phyloP scores from a whole-genome alignment of 2,797 vertebrate genomes.

The Enteromius trimaculatus region DNA sequence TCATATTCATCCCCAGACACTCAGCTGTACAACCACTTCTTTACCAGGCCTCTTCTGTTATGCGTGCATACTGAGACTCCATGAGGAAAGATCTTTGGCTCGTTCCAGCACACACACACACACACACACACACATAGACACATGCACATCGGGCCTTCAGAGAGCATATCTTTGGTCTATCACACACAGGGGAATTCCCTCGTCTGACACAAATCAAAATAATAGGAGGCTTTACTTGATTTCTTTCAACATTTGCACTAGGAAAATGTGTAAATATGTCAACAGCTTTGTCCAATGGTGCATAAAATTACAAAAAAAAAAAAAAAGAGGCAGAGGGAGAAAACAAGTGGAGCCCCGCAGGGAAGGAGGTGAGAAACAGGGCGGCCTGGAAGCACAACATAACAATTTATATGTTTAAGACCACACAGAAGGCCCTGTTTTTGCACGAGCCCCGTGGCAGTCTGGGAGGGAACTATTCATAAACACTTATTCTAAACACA shows the following conservation, averaged over 20 bases:
- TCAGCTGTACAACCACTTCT: conserved; percentile 47
- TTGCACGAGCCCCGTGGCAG: conserved; percentile 18
- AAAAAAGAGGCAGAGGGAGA: conserved; percentile 27
- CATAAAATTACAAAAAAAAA: conserved; percentile 64
- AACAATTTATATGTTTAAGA: conserved; percentile 42
- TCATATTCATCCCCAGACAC: conserved; percentile 57
- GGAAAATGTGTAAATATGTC: conserved; percentile 68
- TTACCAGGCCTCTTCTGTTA: conserved; percentile 43
- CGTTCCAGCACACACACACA: conserved; percentile 39
- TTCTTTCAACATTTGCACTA: conserved; percentile 66
- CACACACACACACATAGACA: conserved; percentile 33
- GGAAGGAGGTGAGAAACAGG: conserved; percentile 39
- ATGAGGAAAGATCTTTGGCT: conserved; percentile 44
- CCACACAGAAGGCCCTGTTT: conserved; percentile 47
- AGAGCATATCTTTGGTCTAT: conserved; percentile 59
- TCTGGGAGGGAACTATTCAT: conserved; percentile 17
- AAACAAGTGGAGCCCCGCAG: conserved; percentile 30
- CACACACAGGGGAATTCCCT: conserved; percentile 51
- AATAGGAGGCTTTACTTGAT: conserved; percentile 62
- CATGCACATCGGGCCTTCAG: conserved; percentile 12
- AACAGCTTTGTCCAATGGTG: conserved; percentile 60
- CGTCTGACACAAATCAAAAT: conserved; percentile 70
- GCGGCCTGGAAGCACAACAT: conserved; percentile 53
- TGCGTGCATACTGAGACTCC: conserved; percentile 27
- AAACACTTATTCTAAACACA: conserved; percentile 33